These are phyloP conservation scores for Astyanax mexicanus DNA, from an alignment of 2,797 vertebrate species.

Conservation along the genomic window DNA sequence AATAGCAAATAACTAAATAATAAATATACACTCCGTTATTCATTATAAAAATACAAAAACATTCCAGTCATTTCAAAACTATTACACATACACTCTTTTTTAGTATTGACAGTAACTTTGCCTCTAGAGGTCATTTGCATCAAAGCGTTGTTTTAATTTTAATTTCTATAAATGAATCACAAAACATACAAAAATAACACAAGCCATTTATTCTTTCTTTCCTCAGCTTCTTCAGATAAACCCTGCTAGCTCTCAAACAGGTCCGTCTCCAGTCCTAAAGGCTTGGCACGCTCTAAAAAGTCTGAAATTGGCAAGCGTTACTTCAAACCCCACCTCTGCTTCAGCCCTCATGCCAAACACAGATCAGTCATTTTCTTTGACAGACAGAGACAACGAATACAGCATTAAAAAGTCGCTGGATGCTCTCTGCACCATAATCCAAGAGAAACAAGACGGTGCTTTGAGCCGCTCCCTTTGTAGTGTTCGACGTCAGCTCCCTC, in stretches of 20 bases:
- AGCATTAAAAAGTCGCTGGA: slow-evolving; percentile 38
- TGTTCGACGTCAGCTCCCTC: neutral
- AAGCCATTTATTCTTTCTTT: neutral
- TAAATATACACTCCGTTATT: too few species aligned
- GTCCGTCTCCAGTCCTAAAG: neutral
- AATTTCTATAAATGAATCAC: neutral
- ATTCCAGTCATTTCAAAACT: too few species aligned
- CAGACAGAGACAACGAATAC: slow-evolving; percentile 22
- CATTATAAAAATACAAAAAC: too few species aligned
- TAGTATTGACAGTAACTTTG: neutral
- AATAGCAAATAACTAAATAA: too few species aligned
- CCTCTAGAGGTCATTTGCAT: neutral
- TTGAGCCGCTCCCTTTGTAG: slow-evolving; percentile 5
- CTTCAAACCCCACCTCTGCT: neutral
- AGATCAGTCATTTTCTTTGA: slow-evolving; percentile 27
- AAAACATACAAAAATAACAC: too few species aligned
- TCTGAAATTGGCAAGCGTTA: neutral
- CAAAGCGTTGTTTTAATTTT: neutral
- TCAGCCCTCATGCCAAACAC: neutral
- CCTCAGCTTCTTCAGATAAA: neutral
- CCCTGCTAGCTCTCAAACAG: neutral
- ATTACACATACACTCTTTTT: too few species aligned
- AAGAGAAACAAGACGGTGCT: slow-evolving; percentile 52
- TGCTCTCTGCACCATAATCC: slow-evolving; percentile 58
- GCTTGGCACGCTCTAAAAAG: neutral